These are phyloP conservation scores for Zaprionus bogoriensis DNA, from an alignment of 2,888 invertebrate species.

Conservation along the genomic window DNA sequence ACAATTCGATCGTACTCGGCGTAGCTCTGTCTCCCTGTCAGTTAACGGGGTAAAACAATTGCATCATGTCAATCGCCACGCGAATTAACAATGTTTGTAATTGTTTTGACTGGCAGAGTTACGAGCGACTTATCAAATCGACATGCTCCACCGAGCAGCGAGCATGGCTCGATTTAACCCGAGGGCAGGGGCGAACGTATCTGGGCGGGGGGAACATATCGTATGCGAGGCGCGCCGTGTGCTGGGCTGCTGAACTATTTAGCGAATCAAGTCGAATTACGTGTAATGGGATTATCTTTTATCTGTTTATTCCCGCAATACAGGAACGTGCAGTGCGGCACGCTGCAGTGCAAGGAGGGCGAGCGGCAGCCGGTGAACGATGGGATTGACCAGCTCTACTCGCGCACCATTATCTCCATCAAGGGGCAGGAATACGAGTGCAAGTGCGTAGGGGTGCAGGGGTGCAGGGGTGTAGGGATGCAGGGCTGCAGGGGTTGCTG, in stretches of 20 bases:
- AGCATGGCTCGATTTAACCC: no score
- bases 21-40: no score
- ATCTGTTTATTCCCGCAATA: not conserved
- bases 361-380: constrained; percentile 90
- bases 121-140: no score
- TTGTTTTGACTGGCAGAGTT: no score
- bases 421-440: constrained; percentile 96
- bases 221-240: no score
- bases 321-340: constrained; percentile 96
- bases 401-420: constrained; percentile 94
- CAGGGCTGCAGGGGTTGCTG: not conserved
- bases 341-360: constrained; percentile 96
- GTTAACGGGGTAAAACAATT: no score
- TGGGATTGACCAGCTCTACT: constrained; percentile 92
- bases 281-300: not conserved
- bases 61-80: no score
- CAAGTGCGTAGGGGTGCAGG: constrained; percentile 89
- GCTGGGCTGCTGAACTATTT: not conserved
- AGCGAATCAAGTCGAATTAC: not conserved
- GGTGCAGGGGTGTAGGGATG: not conserved
- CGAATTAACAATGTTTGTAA: no score
- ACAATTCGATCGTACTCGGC: no score
- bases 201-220: no score
- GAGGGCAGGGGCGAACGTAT: no score
- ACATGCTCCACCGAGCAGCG: no score